These are phyloP conservation scores for Apeltes quadracus DNA, from an alignment of 2,113 vertebrate genomes.

Conservation along the genomic window DNA sequence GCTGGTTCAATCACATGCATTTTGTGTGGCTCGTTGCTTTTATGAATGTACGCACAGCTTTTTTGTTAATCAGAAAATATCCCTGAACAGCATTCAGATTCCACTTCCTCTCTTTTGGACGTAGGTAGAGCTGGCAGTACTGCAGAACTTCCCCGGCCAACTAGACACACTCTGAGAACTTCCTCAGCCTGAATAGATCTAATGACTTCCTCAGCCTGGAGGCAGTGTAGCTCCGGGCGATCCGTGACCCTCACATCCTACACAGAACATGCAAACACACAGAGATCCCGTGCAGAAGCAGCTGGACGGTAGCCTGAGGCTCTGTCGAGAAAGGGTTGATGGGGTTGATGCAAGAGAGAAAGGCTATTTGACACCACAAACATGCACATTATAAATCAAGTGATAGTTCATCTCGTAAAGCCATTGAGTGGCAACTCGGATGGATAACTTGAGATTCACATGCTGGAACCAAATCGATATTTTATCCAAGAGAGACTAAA, in stretches of 20 bases:
- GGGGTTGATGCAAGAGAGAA: constrained; percentile 6
- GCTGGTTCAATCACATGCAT: not conserved
- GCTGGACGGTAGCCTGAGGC: constrained; percentile 52
- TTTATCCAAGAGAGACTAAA: not conserved
- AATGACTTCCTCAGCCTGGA: constrained; percentile 56
- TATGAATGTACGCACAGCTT: not conserved
- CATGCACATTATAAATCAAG: not conserved
- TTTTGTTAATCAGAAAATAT: constrained; percentile 6
- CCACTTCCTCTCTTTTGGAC: constrained; percentile 4
- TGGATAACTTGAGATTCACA: not conserved
- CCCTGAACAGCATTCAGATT: constrained; percentile 3
- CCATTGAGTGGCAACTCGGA: not conserved
- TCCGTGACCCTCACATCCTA: constrained; percentile 49
- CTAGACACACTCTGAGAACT: constrained; percentile 6
- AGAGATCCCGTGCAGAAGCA: constrained; percentile 37
- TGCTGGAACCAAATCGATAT: not conserved
- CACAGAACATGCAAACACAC: constrained; percentile 44
- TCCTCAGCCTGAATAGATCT: constrained; percentile 42
- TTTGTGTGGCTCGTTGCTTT: constrained; percentile 1
- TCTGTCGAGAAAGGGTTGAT: constrained; percentile 23
- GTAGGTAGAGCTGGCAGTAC: constrained; percentile 5
- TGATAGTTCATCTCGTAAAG: constrained; percentile 24
- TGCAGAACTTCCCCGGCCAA: constrained; percentile 13
- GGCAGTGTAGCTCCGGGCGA: constrained; percentile 59
- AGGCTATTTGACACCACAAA: constrained; percentile 21